A percentile compares a stretch with the other conserved stretches of the same genome.
phyloP scores from a whole-genome alignment of 2,888 invertebrate species.

The Sinopyrophorus schimmeli region DNA sequence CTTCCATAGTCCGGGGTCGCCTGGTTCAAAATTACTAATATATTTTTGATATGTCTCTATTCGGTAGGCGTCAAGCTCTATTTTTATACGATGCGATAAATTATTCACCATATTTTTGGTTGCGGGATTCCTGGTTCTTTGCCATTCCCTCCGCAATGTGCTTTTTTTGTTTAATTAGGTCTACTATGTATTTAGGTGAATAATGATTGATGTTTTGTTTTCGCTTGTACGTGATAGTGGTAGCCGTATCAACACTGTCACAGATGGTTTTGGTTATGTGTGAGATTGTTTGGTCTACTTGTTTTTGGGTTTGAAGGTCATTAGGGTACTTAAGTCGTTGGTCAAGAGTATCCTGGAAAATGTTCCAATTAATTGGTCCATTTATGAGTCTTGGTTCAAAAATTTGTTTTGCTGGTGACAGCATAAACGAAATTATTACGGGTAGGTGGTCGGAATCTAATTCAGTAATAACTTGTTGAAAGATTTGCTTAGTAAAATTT shows the following conservation, averaged over 20 bases:
- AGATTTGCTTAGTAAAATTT: constrained; percentile 6
- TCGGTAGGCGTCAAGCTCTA: constrained; percentile 3
- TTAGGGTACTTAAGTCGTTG: constrained; percentile 6
- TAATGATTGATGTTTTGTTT: background rate
- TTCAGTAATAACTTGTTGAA: constrained; percentile 3
- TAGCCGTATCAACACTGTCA: background rate
- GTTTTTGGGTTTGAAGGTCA: constrained; percentile 5
- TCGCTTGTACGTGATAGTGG: too few relatives aligned
- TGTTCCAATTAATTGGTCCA: constrained; percentile 3
- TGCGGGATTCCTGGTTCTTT: constrained; percentile 2
- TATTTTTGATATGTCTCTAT: constrained; percentile 4
- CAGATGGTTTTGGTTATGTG: constrained; percentile 5
- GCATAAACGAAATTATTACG: constrained; percentile 1
- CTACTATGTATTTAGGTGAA: constrained; percentile 2
- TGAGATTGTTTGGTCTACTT: constrained; percentile 4
- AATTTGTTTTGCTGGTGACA: constrained; percentile 4
- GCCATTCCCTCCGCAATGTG: constrained; percentile 3
- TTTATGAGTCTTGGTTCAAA: constrained; percentile 6
- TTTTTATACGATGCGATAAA: constrained; percentile 2
- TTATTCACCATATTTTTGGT: background rate
- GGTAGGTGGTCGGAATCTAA: constrained; percentile 1
- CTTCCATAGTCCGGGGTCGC: background rate
- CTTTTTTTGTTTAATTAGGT: constrained; percentile 6
- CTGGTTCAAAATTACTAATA: constrained; percentile 6
- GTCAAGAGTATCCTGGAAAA: background rate